Evolutionary conservation across 2,888 invertebrate species (phyloP).

Genomic region (Salticus scenicus): DNA sequence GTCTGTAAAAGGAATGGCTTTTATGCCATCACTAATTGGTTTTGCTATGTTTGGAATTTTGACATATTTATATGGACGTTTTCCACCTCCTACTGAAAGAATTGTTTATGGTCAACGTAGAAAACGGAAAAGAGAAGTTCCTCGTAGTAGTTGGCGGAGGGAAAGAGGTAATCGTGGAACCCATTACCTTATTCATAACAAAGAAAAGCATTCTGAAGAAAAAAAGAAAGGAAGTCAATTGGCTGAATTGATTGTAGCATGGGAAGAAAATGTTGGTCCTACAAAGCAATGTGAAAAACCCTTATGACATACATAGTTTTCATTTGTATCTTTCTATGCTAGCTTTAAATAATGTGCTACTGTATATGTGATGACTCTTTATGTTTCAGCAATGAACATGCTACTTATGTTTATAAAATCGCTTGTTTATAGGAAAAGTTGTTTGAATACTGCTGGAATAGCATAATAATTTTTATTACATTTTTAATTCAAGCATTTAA

Average conservation of each 20-base stretch:
- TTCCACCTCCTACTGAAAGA: constrained; percentile 72
- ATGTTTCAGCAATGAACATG: constrained; percentile 16
- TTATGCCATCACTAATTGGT: constrained; percentile 75
- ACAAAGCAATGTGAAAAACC: constrained; percentile 67
- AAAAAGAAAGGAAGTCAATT: constrained; percentile 56
- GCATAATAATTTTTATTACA: too few relatives aligned
- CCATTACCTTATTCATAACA: constrained; percentile 65
- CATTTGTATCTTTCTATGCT: constrained; percentile 46
- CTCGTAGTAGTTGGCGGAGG: constrained; percentile 72
- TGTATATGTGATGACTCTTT: constrained; percentile 30
- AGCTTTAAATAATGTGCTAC: constrained; percentile 60
- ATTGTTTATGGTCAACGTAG: constrained; percentile 70
- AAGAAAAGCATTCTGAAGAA: constrained; percentile 55
- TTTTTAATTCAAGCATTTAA: too few relatives aligned
- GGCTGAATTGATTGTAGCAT: constrained; percentile 57
- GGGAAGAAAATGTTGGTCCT: constrained; percentile 62
- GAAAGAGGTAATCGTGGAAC: constrained; percentile 71
- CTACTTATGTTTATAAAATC: constrained; percentile 38
- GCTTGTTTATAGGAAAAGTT: too few relatives aligned
- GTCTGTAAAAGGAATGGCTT: constrained; percentile 77
- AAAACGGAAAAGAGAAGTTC: constrained; percentile 68
- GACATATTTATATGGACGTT: constrained; percentile 75
- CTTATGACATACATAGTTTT: constrained; percentile 66
- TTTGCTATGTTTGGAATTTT: constrained; percentile 75
- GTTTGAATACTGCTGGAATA: too few relatives aligned